Evolutionary conservation across 2,888 invertebrate genomes (phyloP).

Genomic region (Phaonia tiefii): DNA sequence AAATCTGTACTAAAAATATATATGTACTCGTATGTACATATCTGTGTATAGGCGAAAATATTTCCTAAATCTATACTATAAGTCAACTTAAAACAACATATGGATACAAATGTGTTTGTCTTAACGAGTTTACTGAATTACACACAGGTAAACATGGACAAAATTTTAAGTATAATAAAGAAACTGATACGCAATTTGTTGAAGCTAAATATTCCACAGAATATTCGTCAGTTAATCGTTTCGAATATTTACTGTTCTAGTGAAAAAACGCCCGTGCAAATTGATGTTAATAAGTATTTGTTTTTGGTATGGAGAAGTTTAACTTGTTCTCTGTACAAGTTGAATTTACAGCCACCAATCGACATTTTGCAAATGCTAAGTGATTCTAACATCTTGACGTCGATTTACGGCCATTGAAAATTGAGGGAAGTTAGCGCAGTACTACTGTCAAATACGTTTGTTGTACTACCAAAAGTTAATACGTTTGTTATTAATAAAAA

Average conservation of each 20-base stretch:
- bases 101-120: too few species aligned
- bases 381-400: background rate
- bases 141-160: background rate
- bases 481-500: too few species aligned
- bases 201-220: background rate
- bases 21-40: background rate
- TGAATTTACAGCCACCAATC: constrained; percentile 7
- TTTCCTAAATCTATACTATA: background rate
- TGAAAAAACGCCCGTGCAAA: too few species aligned
- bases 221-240: constrained; percentile 12
- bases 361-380: background rate
- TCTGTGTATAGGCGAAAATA: background rate
- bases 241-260: constrained; percentile 66
- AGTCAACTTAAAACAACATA: background rate
- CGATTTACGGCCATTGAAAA: background rate
- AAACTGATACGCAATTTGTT: background rate
- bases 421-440: too few species aligned
- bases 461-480: too few species aligned
- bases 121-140: background rate
- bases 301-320: background rate
- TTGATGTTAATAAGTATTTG: constrained; percentile 16
- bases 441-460: too few species aligned
- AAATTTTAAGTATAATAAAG: background rate
- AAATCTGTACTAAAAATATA: too few species aligned
- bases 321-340: background rate